These are phyloP conservation scores for Amblyopsis rosae DNA, from an alignment of 2,113 vertebrate species.

Conservation along the genomic window DNA sequence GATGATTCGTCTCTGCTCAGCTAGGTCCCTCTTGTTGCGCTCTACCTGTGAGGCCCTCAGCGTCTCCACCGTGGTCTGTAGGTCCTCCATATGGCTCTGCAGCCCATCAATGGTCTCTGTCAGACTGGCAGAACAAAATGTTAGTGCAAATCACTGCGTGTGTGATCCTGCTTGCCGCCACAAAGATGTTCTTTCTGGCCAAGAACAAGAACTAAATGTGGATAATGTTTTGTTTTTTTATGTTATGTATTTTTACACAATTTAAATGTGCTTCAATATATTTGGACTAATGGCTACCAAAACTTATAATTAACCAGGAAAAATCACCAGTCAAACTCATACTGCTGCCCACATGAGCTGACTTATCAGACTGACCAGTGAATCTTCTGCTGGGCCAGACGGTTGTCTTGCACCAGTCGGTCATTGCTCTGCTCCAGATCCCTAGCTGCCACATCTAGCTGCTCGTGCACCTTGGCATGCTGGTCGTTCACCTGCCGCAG, in stretches of 20 bases:
- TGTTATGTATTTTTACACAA: too few relatives aligned
- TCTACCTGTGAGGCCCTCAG: conserved; percentile 75
- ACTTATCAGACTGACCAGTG: conserved; percentile 72
- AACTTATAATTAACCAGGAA: too few relatives aligned
- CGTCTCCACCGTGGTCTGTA: conserved; percentile 88
- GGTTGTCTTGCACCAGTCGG: conserved; percentile 86
- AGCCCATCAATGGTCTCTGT: conserved; percentile 88
- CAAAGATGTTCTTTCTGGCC: too few relatives aligned
- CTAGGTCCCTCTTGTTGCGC: conserved; percentile 61
- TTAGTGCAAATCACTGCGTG: not conserved
- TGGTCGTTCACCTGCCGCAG: conserved; percentile 94
- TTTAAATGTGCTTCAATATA: too few relatives aligned
- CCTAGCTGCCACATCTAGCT: conserved; percentile 86
- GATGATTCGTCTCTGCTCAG: conserved; percentile 73
- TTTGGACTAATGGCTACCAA: too few relatives aligned
- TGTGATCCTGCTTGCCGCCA: too few relatives aligned
- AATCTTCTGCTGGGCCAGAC: conserved; percentile 88
- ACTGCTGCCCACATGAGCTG: too few relatives aligned
- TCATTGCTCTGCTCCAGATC: conserved; percentile 90
- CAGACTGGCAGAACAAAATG: conserved; percentile 73
- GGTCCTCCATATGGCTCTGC: conserved; percentile 85
- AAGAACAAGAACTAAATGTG: too few relatives aligned
- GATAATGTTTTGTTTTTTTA: too few relatives aligned
- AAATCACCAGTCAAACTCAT: too few relatives aligned
- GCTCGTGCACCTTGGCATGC: conserved; percentile 93